Evolutionary conservation across 2,888 invertebrate genomes (phyloP), one percentile per base, ranked within the genome.

Genomic region (Hirtodrosophila confusa): DNA sequence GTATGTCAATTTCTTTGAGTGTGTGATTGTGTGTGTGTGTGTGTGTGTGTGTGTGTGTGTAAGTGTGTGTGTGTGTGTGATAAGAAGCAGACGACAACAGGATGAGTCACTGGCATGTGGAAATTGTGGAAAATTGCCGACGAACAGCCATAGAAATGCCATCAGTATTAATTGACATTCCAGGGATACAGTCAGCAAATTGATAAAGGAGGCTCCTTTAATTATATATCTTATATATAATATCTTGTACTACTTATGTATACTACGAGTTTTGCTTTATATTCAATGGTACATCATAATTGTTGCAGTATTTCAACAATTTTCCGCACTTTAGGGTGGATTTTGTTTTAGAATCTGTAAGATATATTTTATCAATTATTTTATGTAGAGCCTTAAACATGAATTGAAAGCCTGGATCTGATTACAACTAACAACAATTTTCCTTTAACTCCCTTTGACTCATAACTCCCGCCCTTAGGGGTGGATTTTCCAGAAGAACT

Each of bases 21-120:
- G 33, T 29, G 31, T 49, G 23, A 40, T 10, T 36, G 0, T 41
- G 4, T 36, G 5, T 45, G 8, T 53, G 45, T 50, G 40, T 49
- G 29, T 49, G 7, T 53, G 3, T 49, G 3, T 49, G 41, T 17
- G 24, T 60, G 8, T 39, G 24, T 17, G 27, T 41, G 31, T 17
- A 17, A 17, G 12, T 17, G 27, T 41, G 31, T 62, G 10, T 31
- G 4, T 41, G 17, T 41, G 5, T 49, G 41, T 54, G 50, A 50
- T 53, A 51, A 35, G 47, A 75, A 68, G 67, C 68, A 79, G 80
- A 83, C 79, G 49, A 70, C 75, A 63, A 48, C 54, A 64, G 56
- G 45, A 78, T 78, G 78, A 78, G 51, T 82, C 71, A 68, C 58
- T 53, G 45, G 43, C 67, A 65, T 60, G 60, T 48, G 61, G 48